A percentile compares a stretch with the other conserved stretches of the same genome.
phyloP scores from a whole-genome alignment of 2,797 vertebrate genomes.

The Jordanella pulchra region DNA sequence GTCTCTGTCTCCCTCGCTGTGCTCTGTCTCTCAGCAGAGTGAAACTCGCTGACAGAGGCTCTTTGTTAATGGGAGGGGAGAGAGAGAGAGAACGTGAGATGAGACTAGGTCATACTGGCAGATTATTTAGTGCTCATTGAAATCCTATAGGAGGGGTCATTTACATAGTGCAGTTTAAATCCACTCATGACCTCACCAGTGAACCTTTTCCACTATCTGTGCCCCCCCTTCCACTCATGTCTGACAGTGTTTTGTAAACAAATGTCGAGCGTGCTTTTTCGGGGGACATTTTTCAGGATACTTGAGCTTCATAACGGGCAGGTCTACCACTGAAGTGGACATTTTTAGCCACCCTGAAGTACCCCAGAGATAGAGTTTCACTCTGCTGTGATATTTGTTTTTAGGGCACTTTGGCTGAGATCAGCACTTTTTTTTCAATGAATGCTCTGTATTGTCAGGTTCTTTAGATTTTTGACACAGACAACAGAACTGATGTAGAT shows the following conservation, averaged over 20 bases:
- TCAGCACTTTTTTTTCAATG: slow-evolving; percentile 43
- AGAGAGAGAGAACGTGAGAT: slow-evolving; percentile 17
- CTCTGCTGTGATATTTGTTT: slow-evolving; percentile 52
- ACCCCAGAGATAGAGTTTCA: slow-evolving; percentile 38
- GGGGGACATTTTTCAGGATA: slow-evolving; percentile 10
- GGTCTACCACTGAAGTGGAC: slow-evolving; percentile 9
- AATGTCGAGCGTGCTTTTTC: slow-evolving; percentile 7
- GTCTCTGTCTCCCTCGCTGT: slow-evolving; percentile 26
- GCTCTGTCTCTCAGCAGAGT: slow-evolving; percentile 37
- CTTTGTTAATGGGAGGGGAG: slow-evolving; percentile 62
- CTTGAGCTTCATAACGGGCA: slow-evolving; percentile 5
- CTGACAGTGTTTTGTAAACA: slow-evolving; percentile 63
- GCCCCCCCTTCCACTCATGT: slow-evolving; percentile 39
- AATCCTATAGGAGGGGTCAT: slow-evolving; percentile 73
- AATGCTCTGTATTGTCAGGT: slow-evolving; percentile 48
- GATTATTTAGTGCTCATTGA: slow-evolving; percentile 71
- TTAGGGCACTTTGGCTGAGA: slow-evolving; percentile 39
- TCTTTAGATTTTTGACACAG: slow-evolving; percentile 7
- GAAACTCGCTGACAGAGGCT: slow-evolving; percentile 67
- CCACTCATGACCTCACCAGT: slow-evolving; percentile 66
- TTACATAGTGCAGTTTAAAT: slow-evolving; percentile 70
- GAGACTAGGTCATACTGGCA: slow-evolving; percentile 62
- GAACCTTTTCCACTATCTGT: slow-evolving; percentile 42
- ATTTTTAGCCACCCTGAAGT: slow-evolving; percentile 27
- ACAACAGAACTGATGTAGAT: slow-evolving; percentile 16